A percentile compares a stretch with the other conserved stretches of the same genome.
Evolutionary conservation across 2,113 vertebrate genomes (phyloP).

Genomic region (Siniperca chuatsi): DNA sequence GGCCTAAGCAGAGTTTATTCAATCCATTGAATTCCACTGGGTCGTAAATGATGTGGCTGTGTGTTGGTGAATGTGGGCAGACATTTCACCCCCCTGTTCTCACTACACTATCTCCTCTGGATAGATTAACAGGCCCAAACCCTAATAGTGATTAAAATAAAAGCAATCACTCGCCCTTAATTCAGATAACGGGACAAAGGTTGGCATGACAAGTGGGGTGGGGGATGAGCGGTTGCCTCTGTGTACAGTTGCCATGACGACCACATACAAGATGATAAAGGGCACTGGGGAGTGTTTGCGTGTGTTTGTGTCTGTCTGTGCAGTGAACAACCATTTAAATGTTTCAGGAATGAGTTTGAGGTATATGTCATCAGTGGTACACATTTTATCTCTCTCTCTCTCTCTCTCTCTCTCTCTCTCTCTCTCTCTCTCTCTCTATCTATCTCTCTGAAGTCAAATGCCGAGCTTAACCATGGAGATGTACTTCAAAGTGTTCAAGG

Average conservation of each 20-base stretch:
- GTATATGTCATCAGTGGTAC: background rate
- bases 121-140: conserved; percentile 49
- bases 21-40: too few relatives aligned
- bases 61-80: too few relatives aligned
- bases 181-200: conserved; percentile 51
- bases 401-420: too few relatives aligned
- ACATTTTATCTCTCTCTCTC: background rate
- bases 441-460: conserved; percentile 2
- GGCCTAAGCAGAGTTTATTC: too few relatives aligned
- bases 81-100: too few relatives aligned
- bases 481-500: conserved; percentile 16
- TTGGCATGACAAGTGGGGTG: conserved; percentile 40
- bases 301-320: conserved; percentile 14
- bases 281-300: conserved; percentile 41
- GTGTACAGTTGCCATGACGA: conserved; percentile 75
- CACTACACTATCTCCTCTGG: conserved; percentile 11
- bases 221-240: conserved; percentile 66
- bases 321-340: background rate
- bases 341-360: conserved; percentile 1
- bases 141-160: conserved; percentile 53
- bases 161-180: conserved; percentile 50
- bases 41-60: too few relatives aligned
- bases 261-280: conserved; percentile 68
- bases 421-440: background rate
- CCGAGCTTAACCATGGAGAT: background rate